Percentiles rank a stretch among this genome's conserved stretches.
Evolutionary conservation across 2,888 invertebrate species (phyloP).

Genomic region (Anoncus sp.): DNA sequence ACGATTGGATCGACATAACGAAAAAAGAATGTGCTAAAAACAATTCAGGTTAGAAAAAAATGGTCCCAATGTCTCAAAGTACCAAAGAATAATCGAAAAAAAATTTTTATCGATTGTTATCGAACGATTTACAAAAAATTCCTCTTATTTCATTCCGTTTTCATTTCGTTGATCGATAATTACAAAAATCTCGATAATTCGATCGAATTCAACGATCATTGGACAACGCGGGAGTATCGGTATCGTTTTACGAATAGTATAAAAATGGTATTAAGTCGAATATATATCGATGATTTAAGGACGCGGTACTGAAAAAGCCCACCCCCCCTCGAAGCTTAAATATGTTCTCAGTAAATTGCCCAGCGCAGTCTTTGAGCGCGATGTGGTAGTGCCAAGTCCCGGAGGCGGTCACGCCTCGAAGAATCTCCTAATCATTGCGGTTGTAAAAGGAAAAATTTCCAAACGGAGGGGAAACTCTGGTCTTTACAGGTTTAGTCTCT

Average conservation of each 20-base stretch:
- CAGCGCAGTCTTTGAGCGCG: constrained; percentile 37
- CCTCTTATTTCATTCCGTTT: too few relatives aligned
- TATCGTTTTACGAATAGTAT: background rate
- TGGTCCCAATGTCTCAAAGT: too few relatives aligned
- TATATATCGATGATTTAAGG: background rate
- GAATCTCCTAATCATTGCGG: constrained; percentile 45
- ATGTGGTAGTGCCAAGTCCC: constrained; percentile 20
- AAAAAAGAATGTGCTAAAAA: too few relatives aligned
- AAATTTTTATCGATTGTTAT: too few relatives aligned
- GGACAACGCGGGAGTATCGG: background rate
- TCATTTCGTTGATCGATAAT: too few relatives aligned
- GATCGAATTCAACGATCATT: background rate
- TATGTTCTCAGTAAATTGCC: constrained; percentile 36
- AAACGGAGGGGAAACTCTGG: constrained; percentile 25
- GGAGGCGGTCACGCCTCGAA: constrained; percentile 49
- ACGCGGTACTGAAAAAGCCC: constrained; percentile 7
- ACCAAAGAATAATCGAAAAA: too few relatives aligned
- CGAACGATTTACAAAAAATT: too few relatives aligned
- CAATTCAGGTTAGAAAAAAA: too few relatives aligned
- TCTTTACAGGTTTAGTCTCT: constrained; percentile 19
- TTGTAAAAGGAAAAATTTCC: constrained; percentile 54
- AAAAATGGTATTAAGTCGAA: background rate
- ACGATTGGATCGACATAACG: too few relatives aligned
- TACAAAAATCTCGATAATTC: background rate
- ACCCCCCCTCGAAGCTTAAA: constrained; percentile 11